Percentiles rank a stretch among this genome's conserved stretches.
These are phyloP conservation scores for Drosophila nasuta DNA, from an alignment of 1,140 invertebrate genomes.

Conservation along the genomic window DNA sequence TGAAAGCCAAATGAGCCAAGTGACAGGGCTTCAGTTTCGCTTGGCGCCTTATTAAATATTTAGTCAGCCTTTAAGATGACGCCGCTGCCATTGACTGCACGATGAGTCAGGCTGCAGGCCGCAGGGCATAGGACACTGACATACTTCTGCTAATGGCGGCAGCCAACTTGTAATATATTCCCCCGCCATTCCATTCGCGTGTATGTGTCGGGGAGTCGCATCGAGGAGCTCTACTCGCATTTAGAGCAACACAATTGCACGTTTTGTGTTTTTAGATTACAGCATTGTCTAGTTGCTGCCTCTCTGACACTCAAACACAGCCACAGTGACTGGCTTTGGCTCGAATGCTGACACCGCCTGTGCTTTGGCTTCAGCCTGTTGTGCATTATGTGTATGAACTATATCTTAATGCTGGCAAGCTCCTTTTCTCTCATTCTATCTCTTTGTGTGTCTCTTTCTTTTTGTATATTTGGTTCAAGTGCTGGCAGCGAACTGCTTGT, in stretches of 20 bases:
- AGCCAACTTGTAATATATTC: constrained; percentile 83
- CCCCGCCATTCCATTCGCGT: constrained; percentile 60
- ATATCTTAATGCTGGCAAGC: constrained; percentile 40
- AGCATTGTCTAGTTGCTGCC: constrained; percentile 62
- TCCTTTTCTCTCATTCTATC: not conserved
- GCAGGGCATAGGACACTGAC: constrained; percentile 63
- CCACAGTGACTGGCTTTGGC: not conserved
- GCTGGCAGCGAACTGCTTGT: constrained; percentile 52
- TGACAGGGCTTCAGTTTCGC: constrained; percentile 4
- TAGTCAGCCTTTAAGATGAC: constrained; percentile 43
- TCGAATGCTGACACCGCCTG: too few relatives aligned
- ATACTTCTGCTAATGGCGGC: constrained; percentile 72
- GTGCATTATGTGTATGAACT: constrained; percentile 48
- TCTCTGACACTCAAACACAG: constrained; percentile 14
- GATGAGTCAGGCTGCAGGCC: not conserved
- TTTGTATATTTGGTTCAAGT: constrained; percentile 41
- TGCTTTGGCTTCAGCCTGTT: constrained; percentile 12
- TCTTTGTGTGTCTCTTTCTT: constrained; percentile 12
- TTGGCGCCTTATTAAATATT: constrained; percentile 46
- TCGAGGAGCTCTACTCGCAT: constrained; percentile 21
- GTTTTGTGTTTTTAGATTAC: constrained; percentile 78
- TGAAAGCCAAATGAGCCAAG: constrained; percentile 43
- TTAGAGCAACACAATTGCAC: constrained; percentile 64
- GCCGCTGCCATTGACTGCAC: constrained; percentile 21
- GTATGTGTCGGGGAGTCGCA: constrained; percentile 4